Conservation (phyloP, 1,140 invertebrate genomes). For the Thaumetopoea pityocampa region DNA sequence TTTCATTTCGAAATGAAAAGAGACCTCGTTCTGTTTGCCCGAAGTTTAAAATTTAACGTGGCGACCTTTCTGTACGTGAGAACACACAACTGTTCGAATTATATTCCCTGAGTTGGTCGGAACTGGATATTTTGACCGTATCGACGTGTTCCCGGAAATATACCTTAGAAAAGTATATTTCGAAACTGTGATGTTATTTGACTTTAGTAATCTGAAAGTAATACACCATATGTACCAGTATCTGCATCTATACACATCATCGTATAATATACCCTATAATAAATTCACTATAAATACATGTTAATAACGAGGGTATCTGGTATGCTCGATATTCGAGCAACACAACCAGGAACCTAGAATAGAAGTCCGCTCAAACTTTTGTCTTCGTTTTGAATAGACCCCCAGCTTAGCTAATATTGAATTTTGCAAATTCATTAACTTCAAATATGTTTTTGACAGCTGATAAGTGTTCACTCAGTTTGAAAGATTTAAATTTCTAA, state of each 20-base stretch:
- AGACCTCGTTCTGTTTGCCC: conserved; percentile 12
- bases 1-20: conserved; percentile 4
- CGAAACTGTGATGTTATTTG: conserved; percentile 25
- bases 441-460: too few relatives aligned
- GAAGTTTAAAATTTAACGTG: conserved; percentile 21
- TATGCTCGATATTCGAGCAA: too few relatives aligned
- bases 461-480: too few relatives aligned
- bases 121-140: conserved; percentile 39
- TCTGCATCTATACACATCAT: too few relatives aligned
- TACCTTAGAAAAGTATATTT: too few relatives aligned
- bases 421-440: too few relatives aligned
- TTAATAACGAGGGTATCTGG: too few relatives aligned
- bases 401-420: too few relatives aligned
- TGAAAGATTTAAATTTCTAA: too few relatives aligned
- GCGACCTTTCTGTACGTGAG: conserved; percentile 39
- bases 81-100: conserved; percentile 59
- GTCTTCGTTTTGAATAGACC: too few relatives aligned
- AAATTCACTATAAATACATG: conserved; percentile 1
- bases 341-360: too few relatives aligned
- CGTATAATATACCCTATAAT: background rate
- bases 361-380: too few relatives aligned
- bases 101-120: conserved; percentile 32
- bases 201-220: conserved; percentile 15
- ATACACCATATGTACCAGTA: conserved; percentile 4
- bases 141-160: conserved; percentile 34